Conservation (phyloP, 2,888 invertebrate genomes). For the Drosophila anomalata region DNA sequence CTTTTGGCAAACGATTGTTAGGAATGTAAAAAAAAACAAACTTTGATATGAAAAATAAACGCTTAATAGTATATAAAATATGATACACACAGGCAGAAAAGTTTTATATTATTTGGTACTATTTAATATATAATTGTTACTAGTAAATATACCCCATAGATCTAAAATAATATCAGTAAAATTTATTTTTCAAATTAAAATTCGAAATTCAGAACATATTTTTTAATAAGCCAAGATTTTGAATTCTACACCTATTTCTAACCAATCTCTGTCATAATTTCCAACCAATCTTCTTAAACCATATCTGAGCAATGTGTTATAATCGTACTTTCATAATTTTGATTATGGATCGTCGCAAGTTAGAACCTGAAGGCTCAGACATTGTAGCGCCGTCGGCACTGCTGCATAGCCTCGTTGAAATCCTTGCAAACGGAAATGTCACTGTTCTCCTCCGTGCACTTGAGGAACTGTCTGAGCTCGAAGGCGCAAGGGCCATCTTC, state of each 20-base stretch:
- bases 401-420: constrained; percentile 64
- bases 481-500: constrained; percentile 63
- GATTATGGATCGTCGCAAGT: neutral
- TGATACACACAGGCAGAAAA: neutral
- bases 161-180: no score
- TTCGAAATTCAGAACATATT: neutral
- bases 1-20: neutral
- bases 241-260: neutral
- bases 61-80: no score
- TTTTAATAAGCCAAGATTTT: neutral
- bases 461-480: constrained; percentile 65
- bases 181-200: neutral
- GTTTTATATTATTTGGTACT: no score
- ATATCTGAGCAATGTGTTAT: neutral
- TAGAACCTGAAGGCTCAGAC: constrained; percentile 19
- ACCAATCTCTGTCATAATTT: neutral
- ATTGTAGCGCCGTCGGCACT: constrained; percentile 63
- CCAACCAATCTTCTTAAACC: neutral
- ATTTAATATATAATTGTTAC: no score
- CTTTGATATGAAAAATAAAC: no score
- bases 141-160: no score
- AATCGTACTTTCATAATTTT: neutral
- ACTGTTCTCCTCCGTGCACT: constrained; percentile 64
- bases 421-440: constrained; percentile 56
- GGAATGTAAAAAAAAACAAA: neutral